Conservation (phyloP, 2,797 vertebrate species). For the Lycodopsis pacificus region DNA sequence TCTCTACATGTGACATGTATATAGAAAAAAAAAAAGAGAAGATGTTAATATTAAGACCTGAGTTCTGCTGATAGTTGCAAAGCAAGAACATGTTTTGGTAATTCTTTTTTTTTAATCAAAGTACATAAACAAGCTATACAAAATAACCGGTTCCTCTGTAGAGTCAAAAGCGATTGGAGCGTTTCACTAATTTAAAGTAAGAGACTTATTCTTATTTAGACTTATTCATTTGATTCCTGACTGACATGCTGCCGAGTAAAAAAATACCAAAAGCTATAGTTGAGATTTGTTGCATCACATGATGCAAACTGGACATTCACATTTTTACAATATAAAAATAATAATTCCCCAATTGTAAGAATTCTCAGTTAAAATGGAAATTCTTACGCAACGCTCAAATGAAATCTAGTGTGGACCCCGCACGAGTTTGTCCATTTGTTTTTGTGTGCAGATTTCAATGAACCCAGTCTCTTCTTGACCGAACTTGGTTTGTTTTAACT, state of each 20-base stretch:
- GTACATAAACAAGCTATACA: not conserved
- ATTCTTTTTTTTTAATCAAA: not conserved
- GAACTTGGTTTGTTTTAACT: not conserved
- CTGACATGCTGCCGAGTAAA: not conserved
- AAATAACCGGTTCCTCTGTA: not conserved
- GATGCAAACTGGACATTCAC: conserved; percentile 20
- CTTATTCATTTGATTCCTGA: not conserved
- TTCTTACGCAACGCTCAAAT: conserved; percentile 3
- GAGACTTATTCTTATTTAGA: not conserved
- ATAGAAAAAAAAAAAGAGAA: not conserved
- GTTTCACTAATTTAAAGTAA: conserved; percentile 1
- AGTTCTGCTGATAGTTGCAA: conserved; percentile 27
- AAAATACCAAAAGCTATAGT: not conserved
- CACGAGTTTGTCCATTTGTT: not conserved
- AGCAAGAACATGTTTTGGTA: conserved; percentile 22
- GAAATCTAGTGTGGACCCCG: not conserved
- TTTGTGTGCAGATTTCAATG: not conserved
- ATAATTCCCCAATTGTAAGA: conserved; percentile 10
- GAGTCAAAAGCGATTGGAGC: not conserved
- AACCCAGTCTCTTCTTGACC: not conserved
- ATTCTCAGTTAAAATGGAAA: conserved; percentile 9
- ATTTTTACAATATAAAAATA: conserved; percentile 39
- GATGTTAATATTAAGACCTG: conserved; percentile 21
- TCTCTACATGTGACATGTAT: not conserved
- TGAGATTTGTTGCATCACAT: not conserved